phyloP scores from a whole-genome alignment of 2,888 invertebrate species.

The Calameuta idolon region DNA sequence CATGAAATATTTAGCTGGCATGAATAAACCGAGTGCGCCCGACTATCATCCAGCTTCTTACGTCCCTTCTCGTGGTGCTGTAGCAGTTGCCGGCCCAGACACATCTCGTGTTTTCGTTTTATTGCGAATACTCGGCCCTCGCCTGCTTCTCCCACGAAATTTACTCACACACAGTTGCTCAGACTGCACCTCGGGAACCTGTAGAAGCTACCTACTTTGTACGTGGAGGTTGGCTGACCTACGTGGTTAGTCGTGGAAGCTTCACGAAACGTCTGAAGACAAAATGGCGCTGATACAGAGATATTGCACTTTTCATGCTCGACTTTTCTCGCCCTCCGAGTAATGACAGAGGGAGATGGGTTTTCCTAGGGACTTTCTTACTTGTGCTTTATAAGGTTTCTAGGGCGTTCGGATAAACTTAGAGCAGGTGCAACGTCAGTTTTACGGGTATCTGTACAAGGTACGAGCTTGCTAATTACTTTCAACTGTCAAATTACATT shows the following conservation, averaged over 20 bases:
- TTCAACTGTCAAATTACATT: too few species aligned
- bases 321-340: slow-evolving; percentile 10
- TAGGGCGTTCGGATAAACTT: neutral
- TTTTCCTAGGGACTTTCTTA: neutral
- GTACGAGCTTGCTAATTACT: too few species aligned
- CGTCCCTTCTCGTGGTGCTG: slow-evolving; percentile 12
- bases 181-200: slow-evolving; percentile 27
- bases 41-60: neutral
- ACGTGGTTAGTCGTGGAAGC: slow-evolving; percentile 41
- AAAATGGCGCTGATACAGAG: slow-evolving; percentile 23
- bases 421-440: too few species aligned
- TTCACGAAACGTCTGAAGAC: slow-evolving; percentile 50
- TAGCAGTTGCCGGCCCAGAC: slow-evolving; percentile 28
- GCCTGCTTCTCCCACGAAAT: slow-evolving; percentile 28
- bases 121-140: slow-evolving; percentile 30
- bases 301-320: slow-evolving; percentile 23
- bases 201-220: slow-evolving; percentile 32
- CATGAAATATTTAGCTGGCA: slow-evolving; percentile 51
- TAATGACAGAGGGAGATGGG: neutral
- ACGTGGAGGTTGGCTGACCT: slow-evolving; percentile 50
- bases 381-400: neutral
- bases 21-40: slow-evolving; percentile 47
- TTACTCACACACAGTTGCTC: slow-evolving; percentile 28
- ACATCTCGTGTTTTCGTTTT: slow-evolving; percentile 33
- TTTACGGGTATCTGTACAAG: too few species aligned